A percentile compares a stretch with the other conserved stretches of the same genome.
phyloP scores from a whole-genome alignment of 1,140 invertebrate genomes.

The Brachionus rotundiformis region DNA sequence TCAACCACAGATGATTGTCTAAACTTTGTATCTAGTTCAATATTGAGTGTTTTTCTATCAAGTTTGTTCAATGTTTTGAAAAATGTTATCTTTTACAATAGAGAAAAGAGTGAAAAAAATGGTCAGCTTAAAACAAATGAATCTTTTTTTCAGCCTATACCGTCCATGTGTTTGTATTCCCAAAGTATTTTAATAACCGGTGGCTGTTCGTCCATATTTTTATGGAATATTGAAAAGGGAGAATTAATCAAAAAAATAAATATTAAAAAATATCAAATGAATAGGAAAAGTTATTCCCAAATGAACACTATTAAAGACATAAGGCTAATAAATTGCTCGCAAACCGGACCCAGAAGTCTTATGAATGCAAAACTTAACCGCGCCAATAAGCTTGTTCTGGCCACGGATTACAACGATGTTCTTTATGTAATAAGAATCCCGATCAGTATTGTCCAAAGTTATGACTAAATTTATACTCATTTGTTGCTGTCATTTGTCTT shows the following conservation, averaged over 20 bases:
- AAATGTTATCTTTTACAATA: constrained; percentile 9
- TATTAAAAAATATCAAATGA: constrained; percentile 5
- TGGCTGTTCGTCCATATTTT: constrained; percentile 11
- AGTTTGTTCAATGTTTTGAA: background rate
- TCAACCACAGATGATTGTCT: background rate
- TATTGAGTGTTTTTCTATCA: background rate
- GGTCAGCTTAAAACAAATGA: background rate
- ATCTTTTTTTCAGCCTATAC: background rate
- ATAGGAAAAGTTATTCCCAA: constrained; percentile 8
- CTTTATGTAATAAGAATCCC: constrained; percentile 20
- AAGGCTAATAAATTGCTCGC: background rate
- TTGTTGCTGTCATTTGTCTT: background rate
- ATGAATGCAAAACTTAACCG: background rate
- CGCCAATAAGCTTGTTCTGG: background rate
- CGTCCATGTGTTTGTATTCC: constrained; percentile 45
- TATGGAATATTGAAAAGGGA: constrained; percentile 40
- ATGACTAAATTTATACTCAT: background rate
- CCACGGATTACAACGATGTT: constrained; percentile 15
- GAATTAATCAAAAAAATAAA: constrained; percentile 46
- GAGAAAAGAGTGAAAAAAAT: background rate
- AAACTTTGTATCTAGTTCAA: constrained; percentile 4
- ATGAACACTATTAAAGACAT: constrained; percentile 36
- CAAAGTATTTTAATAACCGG: constrained; percentile 28
- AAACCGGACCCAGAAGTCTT: background rate
- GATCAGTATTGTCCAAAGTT: background rate